These are phyloP conservation scores for Ichneumoninae sp. DNA, from an alignment of 2,888 invertebrate species.

Conservation along the genomic window DNA sequence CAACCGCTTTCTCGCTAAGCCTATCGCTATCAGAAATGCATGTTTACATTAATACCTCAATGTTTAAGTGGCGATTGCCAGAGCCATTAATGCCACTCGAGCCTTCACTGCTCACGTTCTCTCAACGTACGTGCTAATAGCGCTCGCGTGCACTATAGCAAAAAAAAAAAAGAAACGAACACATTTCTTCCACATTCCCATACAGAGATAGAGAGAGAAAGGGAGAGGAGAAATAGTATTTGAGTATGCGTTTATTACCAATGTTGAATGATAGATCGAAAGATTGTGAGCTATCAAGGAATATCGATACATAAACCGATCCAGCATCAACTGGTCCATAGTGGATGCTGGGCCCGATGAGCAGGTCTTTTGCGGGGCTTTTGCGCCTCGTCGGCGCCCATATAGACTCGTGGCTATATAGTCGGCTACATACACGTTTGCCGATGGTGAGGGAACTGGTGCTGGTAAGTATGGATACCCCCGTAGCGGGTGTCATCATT, in stretches of 20 bases:
- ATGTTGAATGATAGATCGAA: conserved; percentile 3
- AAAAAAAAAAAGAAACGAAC: conserved; percentile 5
- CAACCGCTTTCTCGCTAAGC: conserved; percentile 68
- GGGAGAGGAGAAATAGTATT: neutral
- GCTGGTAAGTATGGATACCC: conserved; percentile 83
- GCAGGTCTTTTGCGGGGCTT: conserved; percentile 3
- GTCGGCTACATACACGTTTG: conserved; percentile 48
- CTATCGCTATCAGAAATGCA: conserved; percentile 84
- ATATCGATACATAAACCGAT: conserved; percentile 14
- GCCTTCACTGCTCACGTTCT: conserved; percentile 41
- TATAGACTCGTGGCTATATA: conserved; percentile 9
- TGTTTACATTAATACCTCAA: conserved; percentile 84
- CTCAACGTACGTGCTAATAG: conserved; percentile 24
- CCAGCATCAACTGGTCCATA: conserved; percentile 20
- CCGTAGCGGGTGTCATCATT: conserved; percentile 86
- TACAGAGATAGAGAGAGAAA: neutral
- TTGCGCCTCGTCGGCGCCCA: conserved; percentile 22
- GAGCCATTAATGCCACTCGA: conserved; percentile 81
- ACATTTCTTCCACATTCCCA: conserved; percentile 1
- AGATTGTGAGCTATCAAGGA: conserved; percentile 12
- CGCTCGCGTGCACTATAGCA: conserved; percentile 8
- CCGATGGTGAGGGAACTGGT: conserved; percentile 65
- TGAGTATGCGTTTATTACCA: neutral
- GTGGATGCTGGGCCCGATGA: conserved; percentile 1
- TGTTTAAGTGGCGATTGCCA: conserved; percentile 83